Percentiles rank a stretch among this genome's conserved stretches.
Evolutionary conservation across 2,113 vertebrate species (phyloP).

Genomic region (Psephotus haematonotus): DNA sequence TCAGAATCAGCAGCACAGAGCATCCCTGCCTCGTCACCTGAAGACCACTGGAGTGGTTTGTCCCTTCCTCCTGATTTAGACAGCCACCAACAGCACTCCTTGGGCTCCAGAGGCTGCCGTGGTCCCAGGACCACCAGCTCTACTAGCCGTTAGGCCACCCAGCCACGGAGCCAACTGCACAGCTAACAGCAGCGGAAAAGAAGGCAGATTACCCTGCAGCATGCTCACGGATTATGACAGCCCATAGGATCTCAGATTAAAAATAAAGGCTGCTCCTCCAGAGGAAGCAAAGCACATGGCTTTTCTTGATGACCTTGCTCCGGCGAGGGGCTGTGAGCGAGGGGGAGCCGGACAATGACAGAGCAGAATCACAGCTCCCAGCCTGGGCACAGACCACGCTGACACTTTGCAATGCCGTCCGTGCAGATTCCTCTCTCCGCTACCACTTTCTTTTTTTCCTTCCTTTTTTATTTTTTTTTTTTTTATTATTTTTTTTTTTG

Average conservation of each 20-base stretch:
- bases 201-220: not conserved
- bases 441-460: not conserved
- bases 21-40: not conserved
- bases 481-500: not conserved
- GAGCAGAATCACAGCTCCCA: not conserved
- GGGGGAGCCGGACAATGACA: not conserved
- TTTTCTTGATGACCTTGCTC: not conserved
- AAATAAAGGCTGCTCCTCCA: not conserved
- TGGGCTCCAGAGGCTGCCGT: not conserved
- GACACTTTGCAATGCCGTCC: not conserved
- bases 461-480: not conserved
- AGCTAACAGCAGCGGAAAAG: not conserved
- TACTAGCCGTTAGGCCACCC: not conserved
- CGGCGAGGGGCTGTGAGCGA: not conserved
- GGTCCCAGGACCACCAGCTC: not conserved
- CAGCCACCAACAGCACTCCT: rapidly evolving
- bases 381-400: not conserved
- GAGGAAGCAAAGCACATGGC: not conserved
- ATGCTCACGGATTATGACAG: not conserved
- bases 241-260: not conserved
- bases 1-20: not conserved
- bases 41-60: not conserved
- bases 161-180: rapidly evolving
- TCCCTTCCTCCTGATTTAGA: not conserved
- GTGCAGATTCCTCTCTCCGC: not conserved